Evolutionary conservation across 2,113 vertebrate genomes (phyloP).

Genomic region (Callipepla squamata): DNA sequence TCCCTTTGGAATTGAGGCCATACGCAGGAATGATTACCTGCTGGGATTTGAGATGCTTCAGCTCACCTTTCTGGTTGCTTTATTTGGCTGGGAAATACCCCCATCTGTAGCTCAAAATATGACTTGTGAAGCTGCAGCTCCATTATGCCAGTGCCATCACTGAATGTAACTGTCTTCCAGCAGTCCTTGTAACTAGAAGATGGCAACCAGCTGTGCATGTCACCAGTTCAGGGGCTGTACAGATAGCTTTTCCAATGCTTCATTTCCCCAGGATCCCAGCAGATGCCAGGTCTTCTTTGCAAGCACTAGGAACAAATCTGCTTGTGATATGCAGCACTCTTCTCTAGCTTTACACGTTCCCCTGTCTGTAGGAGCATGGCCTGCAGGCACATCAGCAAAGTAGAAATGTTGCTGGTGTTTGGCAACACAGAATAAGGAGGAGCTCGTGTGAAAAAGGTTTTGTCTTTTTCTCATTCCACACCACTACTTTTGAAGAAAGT

Average conservation of each 20-base stretch:
- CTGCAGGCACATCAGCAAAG: not conserved
- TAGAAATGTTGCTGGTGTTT: not conserved
- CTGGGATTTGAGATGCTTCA: not conserved
- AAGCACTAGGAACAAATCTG: not conserved
- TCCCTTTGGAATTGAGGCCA: not conserved
- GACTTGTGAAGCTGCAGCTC: not conserved
- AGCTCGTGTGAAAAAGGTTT: not conserved
- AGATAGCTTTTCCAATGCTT: not conserved
- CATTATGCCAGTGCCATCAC: accelerated
- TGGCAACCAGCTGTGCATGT: not conserved
- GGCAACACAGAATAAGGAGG: not conserved
- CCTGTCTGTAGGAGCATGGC: not conserved
- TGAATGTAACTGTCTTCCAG: not conserved
- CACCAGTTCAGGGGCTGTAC: not conserved
- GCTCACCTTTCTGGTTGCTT: not conserved
- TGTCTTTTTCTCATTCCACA: not conserved
- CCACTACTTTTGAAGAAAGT: conserved; percentile 27
- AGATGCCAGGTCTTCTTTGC: not conserved
- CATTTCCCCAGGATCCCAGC: not conserved
- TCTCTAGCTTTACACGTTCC: not conserved
- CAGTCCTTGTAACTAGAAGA: not conserved
- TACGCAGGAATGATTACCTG: not conserved
- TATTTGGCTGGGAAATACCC: not conserved
- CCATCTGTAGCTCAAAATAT: not conserved
- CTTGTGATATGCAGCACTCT: not conserved